Evolutionary conservation across 2,113 vertebrate genomes (phyloP).

Genomic region (Pelusios castaneus): DNA sequence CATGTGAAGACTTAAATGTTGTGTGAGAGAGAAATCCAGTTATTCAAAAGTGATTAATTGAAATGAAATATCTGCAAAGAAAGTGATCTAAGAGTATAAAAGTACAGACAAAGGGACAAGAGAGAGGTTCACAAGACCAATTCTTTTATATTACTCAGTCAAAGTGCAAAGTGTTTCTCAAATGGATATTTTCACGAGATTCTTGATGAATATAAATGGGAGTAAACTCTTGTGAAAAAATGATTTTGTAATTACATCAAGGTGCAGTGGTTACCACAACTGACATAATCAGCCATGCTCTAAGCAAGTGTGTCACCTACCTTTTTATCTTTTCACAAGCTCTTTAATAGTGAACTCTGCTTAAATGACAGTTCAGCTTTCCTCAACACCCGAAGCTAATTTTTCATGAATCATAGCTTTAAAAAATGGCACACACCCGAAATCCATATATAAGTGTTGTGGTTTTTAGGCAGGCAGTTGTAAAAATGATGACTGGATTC

Average conservation of each 20-base stretch:
- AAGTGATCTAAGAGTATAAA: neutral
- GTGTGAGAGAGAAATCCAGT: neutral
- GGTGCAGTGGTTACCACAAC: neutral
- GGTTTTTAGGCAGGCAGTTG: neutral
- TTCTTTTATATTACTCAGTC: neutral
- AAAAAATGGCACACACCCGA: neutral
- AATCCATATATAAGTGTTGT: rapidly evolving
- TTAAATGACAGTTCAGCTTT: neutral
- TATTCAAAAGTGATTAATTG: neutral
- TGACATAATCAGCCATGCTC: neutral
- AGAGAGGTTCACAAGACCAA: neutral
- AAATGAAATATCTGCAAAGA: neutral
- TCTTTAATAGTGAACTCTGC: neutral
- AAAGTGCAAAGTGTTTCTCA: neutral
- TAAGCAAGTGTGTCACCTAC: neutral
- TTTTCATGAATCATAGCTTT: neutral
- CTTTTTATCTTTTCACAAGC: neutral
- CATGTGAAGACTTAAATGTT: neutral
- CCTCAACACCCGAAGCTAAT: neutral
- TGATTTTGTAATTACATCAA: neutral
- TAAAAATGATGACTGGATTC: neutral
- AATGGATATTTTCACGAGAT: slow-evolving; percentile 10
- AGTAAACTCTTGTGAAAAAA: slow-evolving; percentile 29
- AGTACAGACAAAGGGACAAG: neutral
- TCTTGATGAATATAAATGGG: neutral